Base-by-base conservation (phyloP, 2,888 invertebrate genomes). In the Diarsia mendica region DNA sequence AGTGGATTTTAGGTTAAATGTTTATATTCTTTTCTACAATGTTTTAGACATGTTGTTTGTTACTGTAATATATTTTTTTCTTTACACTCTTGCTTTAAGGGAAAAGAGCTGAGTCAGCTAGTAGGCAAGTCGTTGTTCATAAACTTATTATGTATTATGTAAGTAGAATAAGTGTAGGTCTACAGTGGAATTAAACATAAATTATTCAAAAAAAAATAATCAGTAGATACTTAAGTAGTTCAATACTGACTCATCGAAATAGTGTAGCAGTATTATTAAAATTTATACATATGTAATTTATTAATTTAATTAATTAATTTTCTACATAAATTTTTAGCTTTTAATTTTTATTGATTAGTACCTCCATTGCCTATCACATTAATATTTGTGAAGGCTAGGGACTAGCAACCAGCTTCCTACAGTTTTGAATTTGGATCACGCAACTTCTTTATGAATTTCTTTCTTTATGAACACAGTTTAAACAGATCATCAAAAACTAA, bases 1-100 rank as follows among this genome's bases (percentile, higher is more conserved):
- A 87, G 84, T 84, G 87, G 76, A 82, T 81, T 88, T 85, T 78
- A 75, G 79, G 79, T 70, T 83, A n/a, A n/a, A 75, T 76, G 67
- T 78, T 86, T 87, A 84, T 87, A 82, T 68, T 75, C 82, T 83
- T 83, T 75, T 76, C 15, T 63, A 39, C 46, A 60, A 61, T 70
- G 60, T 75, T 79, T 72, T 69, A 66, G 46, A 64, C 55, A 67
- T 60, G 51, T 83, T 66, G 79, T 80, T 66, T 72, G 65, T 77
- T 78, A 68, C 67, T 77, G 69, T 75, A 51, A 51, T 6, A 28
- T 6, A 9, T 10, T 28, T 51, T 33, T 49, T 48, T 49, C 5
- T 44, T 48, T 53, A 1, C 9, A 49, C 39, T 44, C 13, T 33
- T 15, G 18, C 15, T 13, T 15, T 18, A 28, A 15, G 58, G 3